Evolutionary conservation across 2,113 vertebrate genomes (phyloP), one percentile per base, ranked within the genome.

Genomic region (Ancistrus triradiatus): DNA sequence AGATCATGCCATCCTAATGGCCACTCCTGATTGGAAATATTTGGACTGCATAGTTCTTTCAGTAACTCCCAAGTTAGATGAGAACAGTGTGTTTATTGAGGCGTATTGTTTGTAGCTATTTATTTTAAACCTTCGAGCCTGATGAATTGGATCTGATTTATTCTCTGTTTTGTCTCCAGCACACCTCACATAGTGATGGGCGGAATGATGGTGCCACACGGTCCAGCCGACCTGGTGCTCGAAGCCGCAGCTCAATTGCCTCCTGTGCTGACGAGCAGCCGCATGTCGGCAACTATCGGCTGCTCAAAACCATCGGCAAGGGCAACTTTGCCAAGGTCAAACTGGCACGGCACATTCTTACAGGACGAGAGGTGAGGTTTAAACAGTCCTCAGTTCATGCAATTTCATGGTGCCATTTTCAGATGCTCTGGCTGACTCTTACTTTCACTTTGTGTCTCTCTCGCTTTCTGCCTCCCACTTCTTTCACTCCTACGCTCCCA

Each of bases 311-410:
- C 0, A 93, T 93, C 62, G 91, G 91, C 74, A 93, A 93, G 81
- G 91, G 91, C 62, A 93, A 93, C 74, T 93, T 93, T 66, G 92
- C 92, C 63, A 93, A 93, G 85, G 91, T 93, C 60, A 92, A 93
- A 57, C 78, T 93, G 80, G 91, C 90, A 17, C 85, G 91, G 71
- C 92, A 93, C 70, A 93, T 91, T 75, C 90, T 91, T 44, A 92
- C 91, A 59, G 90, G 90, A 78, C 86, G 91, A 91, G 92, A 93
- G 88, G 92, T 92, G 87, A 87, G 74, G 47, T 27, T 49, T 25
- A 15, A 17, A 38, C 24, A 5, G 19, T 10, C 0, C 28, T 35
- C 11, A n/a, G 11, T 24, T 14, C 19, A 0, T 6, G 7, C 14
- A 25, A 2, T 33, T 52, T 51, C 27, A 6, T 27, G 7, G 4